A percentile compares a stretch with the other conserved stretches of the same genome.
Evolutionary conservation across 2,888 invertebrate species (phyloP).

Genomic region (Drosophila mimetica): DNA sequence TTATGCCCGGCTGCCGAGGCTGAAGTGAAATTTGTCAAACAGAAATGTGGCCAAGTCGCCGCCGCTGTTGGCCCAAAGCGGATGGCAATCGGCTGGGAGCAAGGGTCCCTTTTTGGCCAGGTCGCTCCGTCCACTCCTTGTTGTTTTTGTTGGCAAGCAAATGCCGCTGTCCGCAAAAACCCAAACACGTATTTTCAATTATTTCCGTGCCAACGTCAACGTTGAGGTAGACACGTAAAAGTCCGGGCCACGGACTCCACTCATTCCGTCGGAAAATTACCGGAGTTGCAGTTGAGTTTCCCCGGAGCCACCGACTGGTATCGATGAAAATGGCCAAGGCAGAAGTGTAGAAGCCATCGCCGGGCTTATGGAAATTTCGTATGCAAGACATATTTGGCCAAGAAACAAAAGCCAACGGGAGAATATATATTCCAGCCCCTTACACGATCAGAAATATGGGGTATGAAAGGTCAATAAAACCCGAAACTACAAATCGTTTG

Average conservation of each 20-base stretch:
- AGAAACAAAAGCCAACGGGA: conserved; percentile 73
- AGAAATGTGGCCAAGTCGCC: conserved; percentile 39
- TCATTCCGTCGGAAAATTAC: neutral
- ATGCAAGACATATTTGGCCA: conserved; percentile 70
- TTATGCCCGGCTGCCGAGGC: conserved; percentile 55
- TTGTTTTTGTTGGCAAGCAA: conserved; percentile 58
- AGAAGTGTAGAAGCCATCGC: conserved; percentile 42
- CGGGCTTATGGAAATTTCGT: conserved; percentile 60
- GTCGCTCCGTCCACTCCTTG: conserved; percentile 27
- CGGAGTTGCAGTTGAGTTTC: conserved; percentile 9
- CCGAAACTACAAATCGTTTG: too few relatives aligned
- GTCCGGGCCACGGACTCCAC: conserved; percentile 2
- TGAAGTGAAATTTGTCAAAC: conserved; percentile 66
- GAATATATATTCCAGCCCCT: conserved; percentile 43
- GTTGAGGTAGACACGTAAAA: conserved; percentile 63
- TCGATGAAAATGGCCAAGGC: conserved; percentile 71
- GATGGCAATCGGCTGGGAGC: conserved; percentile 7
- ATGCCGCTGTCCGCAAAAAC: conserved; percentile 73
- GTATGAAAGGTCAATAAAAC: too few relatives aligned
- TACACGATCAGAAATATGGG: conserved; percentile 5
- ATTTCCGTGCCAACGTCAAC: conserved; percentile 75
- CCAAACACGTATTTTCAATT: conserved; percentile 82
- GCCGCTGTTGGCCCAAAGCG: conserved; percentile 6
- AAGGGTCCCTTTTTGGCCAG: conserved; percentile 9
- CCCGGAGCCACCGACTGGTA: conserved; percentile 41